These are phyloP conservation scores for Caenorhabditis afra DNA, from an alignment of 2,888 invertebrate genomes.

Conservation along the genomic window DNA sequence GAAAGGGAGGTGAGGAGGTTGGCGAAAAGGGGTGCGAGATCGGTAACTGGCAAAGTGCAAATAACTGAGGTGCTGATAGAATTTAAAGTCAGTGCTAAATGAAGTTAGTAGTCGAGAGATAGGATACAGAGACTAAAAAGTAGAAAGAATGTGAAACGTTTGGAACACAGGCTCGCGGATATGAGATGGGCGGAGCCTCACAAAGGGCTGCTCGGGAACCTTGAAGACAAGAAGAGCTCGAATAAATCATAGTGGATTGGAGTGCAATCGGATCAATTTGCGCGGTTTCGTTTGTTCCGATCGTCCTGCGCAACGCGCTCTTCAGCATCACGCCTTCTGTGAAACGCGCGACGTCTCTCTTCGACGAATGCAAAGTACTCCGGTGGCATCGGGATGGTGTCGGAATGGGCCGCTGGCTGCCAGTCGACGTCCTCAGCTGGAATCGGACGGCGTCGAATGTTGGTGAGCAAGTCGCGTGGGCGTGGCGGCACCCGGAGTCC, in stretches of 20 bases:
- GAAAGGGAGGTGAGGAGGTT: background rate
- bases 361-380: background rate
- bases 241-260: too few relatives aligned
- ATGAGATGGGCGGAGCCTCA: background rate
- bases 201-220: too few relatives aligned
- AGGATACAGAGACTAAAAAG: too few relatives aligned
- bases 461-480: slow-evolving; percentile 15
- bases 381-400: slow-evolving; percentile 8
- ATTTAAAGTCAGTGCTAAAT: too few relatives aligned
- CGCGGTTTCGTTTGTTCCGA: too few relatives aligned
- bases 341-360: background rate
- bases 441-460: too few relatives aligned
- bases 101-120: too few relatives aligned
- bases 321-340: background rate
- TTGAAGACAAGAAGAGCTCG: too few relatives aligned
- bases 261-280: too few relatives aligned
- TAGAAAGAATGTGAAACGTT: too few relatives aligned
- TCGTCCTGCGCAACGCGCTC: background rate
- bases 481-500: slow-evolving; percentile 12
- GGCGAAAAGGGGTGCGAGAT: background rate
- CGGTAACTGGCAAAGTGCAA: too few relatives aligned
- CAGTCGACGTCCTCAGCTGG: slow-evolving; percentile 11
- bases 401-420: slow-evolving; percentile 6
- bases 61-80: too few relatives aligned
- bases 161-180: background rate